Evolutionary conservation across 2,797 vertebrate species (phyloP), one percentile per base, ranked within the genome.

Genomic region (Philypnodon macrostomus): DNA sequence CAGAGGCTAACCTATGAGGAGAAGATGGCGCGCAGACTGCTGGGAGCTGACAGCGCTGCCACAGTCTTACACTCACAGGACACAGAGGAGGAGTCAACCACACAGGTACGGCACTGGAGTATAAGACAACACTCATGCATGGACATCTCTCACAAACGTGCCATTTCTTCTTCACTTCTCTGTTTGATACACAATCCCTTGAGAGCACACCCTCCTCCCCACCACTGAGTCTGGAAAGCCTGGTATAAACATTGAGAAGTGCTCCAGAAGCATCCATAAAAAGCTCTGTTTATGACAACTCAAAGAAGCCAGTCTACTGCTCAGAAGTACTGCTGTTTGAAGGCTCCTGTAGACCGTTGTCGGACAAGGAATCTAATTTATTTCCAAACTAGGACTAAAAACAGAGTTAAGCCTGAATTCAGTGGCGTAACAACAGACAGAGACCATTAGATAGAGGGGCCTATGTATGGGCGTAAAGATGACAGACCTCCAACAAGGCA

Each of bases 1-100:
- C 89, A 98, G 96, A 96, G 84, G 83, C 81, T 99, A 89, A 99
- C 96, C 0, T 99, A 99, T 32, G 97, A 99, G 67, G 97, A 98
- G 84, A 97, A 98, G 89, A 99, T 99, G 94, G 96, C 97, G 58
- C 95, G 96, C 47, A 90, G 97, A 30, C 85, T 99, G 55, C 90
- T 99, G 64, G 97, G 96, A 36, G 95, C 95, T 4, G 95, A 97
- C 88, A 98, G 88, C 5, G 95, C 93, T 17, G 93, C 94, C 69
- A 95, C 93, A 18, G 94, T 98, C 66, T 92, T 98, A 79, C 94
- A 87, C 47, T 80, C 92, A 34, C 95, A 95, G 81, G 94, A 96
- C 36, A 82, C 91, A 32, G 94, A 96, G 70, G 96, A 98, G 79
- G 94, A 97, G 59, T 70, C 85, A 0, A 35, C 81, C 45, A 61